Evolutionary conservation across 1,140 invertebrate genomes (phyloP).

Genomic region (Manduca sexta): DNA sequence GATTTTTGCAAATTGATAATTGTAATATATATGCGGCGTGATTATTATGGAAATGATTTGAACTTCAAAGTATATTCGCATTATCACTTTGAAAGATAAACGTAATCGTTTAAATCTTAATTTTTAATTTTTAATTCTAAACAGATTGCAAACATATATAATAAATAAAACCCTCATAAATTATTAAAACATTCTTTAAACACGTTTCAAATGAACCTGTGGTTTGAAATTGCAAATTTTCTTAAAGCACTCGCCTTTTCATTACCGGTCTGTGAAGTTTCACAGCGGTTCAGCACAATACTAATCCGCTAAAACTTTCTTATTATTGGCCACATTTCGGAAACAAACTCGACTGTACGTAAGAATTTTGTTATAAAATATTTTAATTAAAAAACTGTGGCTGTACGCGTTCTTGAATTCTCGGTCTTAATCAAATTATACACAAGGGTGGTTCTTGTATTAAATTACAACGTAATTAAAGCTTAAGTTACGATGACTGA

Average conservation of each 20-base stretch:
- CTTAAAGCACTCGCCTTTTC: not conserved
- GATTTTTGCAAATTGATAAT: no score
- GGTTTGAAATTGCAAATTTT: not conserved
- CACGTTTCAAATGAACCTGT: not conserved
- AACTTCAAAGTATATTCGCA: no score
- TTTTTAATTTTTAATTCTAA: no score
- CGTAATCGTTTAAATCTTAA: no score
- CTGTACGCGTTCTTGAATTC: conserved; percentile 9
- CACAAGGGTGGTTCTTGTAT: conserved; percentile 9
- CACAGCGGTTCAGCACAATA: not conserved
- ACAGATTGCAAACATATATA: no score
- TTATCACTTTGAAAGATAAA: no score
- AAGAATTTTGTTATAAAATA: conserved; percentile 21
- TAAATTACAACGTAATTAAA: conserved; percentile 17
- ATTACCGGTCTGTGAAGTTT: not conserved
- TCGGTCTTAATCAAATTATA: conserved; percentile 14
- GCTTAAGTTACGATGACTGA: not conserved
- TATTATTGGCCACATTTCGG: conserved; percentile 11
- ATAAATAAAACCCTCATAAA: not conserved
- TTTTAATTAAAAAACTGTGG: conserved; percentile 26
- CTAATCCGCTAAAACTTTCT: conserved; percentile 6
- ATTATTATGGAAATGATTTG: no score
- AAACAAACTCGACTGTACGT: conserved; percentile 13
- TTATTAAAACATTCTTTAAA: not conserved
- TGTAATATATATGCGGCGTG: no score